A percentile compares a stretch with the other conserved stretches of the same genome.
These are phyloP conservation scores for Typhlomys cinereus DNA, from an alignment of 2,113 vertebrate species.

Conservation along the genomic window DNA sequence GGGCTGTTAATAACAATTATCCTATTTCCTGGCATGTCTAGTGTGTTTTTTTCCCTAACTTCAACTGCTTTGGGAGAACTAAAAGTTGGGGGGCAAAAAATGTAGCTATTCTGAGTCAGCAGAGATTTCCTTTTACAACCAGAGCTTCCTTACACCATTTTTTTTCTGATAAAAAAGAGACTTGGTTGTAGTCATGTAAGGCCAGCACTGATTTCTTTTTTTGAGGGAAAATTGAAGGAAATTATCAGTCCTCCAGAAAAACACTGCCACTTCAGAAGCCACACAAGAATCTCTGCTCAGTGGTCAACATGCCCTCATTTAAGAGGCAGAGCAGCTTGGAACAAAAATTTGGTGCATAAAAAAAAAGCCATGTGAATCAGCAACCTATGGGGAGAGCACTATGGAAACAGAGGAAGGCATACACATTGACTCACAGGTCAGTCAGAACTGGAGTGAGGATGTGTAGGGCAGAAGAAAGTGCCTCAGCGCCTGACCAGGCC, in stretches of 20 bases:
- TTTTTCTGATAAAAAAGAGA: slow-evolving; percentile 15
- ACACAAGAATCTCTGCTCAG: slow-evolving; percentile 46
- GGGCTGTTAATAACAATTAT: neutral
- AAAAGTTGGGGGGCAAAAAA: slow-evolving; percentile 35
- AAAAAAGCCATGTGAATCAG: slow-evolving; percentile 51
- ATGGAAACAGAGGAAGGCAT: slow-evolving; percentile 5
- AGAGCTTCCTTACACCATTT: slow-evolving; percentile 17
- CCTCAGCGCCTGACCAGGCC: neutral
- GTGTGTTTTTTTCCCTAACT: neutral
- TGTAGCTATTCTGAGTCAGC: slow-evolving; percentile 6
- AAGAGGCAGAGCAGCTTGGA: slow-evolving; percentile 14
- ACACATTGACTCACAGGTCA: neutral
- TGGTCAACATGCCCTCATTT: slow-evolving; percentile 49
- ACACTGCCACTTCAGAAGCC: slow-evolving; percentile 26
- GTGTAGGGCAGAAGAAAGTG: neutral
- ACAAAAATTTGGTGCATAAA: slow-evolving; percentile 50
- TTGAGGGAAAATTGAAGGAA: slow-evolving; percentile 48
- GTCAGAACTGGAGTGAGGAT: slow-evolving; percentile 30
- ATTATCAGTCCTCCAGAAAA: slow-evolving; percentile 20
- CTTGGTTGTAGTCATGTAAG: slow-evolving; percentile 24
- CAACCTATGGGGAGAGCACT: slow-evolving; percentile 21
- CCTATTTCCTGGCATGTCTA: neutral
- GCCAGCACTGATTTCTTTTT: neutral
- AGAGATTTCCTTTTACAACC: slow-evolving; percentile 6
- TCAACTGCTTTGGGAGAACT: neutral